Conservation (phyloP, 2,797 vertebrate genomes). For the Gobionotothen gibberifrons region DNA sequence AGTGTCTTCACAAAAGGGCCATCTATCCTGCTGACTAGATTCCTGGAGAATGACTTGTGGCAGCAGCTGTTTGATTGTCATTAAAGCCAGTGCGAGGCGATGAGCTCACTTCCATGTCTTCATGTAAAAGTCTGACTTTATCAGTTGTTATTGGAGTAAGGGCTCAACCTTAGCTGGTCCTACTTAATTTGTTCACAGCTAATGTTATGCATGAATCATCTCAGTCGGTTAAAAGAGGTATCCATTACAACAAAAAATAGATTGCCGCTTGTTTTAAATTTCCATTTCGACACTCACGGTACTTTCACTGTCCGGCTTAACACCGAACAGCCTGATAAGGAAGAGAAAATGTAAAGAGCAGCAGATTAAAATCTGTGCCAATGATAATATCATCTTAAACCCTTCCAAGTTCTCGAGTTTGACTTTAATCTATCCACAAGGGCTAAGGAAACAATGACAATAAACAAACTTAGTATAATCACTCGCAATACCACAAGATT, state of each 20-base stretch:
- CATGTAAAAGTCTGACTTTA: conserved; percentile 65
- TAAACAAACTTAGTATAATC: conserved; percentile 78
- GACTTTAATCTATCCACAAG: conserved; percentile 61
- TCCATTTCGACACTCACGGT: conserved; percentile 7
- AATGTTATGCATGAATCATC: conserved; percentile 27
- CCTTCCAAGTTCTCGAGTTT: conserved; percentile 44
- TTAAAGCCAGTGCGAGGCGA: conserved; percentile 58
- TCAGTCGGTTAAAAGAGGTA: neutral
- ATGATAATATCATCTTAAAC: conserved; percentile 56
- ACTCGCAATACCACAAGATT: conserved; percentile 79
- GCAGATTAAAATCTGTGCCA: conserved; percentile 52
- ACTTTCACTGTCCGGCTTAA: conserved; percentile 8
- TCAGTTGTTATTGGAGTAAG: conserved; percentile 41
- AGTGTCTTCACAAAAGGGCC: conserved; percentile 78
- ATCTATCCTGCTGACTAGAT: conserved; percentile 77
- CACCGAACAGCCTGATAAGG: conserved; percentile 31
- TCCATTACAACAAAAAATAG: conserved; percentile 2
- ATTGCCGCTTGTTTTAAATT: conserved; percentile 4
- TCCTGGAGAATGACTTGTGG: conserved; percentile 75
- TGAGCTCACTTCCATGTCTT: conserved; percentile 71
- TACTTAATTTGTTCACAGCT: conserved; percentile 43
- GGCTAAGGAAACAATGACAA: conserved; percentile 64
- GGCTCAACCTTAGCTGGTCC: conserved; percentile 37
- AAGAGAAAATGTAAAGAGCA: conserved; percentile 37
- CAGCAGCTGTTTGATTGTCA: conserved; percentile 79